Evolutionary conservation across 2,888 invertebrate species (phyloP), one percentile per base, ranked within the genome.

Genomic region (Andrena chrysosceles): DNA sequence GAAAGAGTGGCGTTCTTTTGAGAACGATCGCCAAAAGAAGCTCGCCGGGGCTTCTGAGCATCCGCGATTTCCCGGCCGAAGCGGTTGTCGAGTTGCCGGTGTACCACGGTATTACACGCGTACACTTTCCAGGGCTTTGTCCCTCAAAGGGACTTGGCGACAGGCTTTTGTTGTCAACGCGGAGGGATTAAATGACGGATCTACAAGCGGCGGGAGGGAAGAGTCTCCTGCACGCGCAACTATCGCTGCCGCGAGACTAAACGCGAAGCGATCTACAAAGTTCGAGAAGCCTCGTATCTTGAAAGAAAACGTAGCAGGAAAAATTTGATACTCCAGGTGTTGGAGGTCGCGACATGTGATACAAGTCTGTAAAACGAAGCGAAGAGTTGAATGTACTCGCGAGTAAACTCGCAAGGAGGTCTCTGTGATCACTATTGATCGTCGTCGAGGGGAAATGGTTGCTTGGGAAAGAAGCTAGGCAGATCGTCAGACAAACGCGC

Each of bases 401-500:
- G 42, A 42, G 42, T 42, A 42, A 16, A 16, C 42, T 16, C 42
- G 13, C 1, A 4, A 56, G 23, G 20, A 23, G 23, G 10, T 56
- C 23, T 56, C 23, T 56, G 56, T 4, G 56, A 56, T 23, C 26
- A 26, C 23, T 48, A 60, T 71, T 48, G 70, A 71, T 60, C 49
- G 60, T 29, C 5, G 35, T 60, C 42, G 10, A 33, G 20, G 48
- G 29, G 48, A 8, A 42, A 70, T 31, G 16, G 23, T 71, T 5
- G 8, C 31, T 16, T n/a, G 31, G 54, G 7, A 48, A 42, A 67
- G 49, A 35, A 29, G 54, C 7, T 20, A 13, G 16, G 78, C 72
- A 73, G 84, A 89, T 89, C 85, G 83, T 87, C 81, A 89, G 77
- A 83, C 70, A 71, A 31, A 72, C 63, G 73, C 66, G 68, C 63